Percentiles rank a stretch among this genome's conserved stretches.
phyloP scores from a whole-genome alignment of 2,113 vertebrate species.

The Melospiza georgiana region DNA sequence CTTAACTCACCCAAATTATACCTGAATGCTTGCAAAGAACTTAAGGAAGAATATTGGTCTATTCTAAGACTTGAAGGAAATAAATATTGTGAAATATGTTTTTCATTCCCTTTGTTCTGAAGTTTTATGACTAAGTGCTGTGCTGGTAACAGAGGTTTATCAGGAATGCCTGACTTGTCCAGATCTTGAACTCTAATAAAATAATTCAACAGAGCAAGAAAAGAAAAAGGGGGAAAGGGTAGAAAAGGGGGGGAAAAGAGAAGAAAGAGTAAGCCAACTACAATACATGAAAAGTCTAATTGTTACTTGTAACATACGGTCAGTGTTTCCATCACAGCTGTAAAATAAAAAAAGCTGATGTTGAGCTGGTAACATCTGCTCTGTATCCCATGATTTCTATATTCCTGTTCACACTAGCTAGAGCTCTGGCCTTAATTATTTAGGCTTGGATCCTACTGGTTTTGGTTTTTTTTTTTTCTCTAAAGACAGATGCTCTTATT shows the following conservation, averaged over 20 bases:
- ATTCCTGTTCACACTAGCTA: constrained; percentile 4
- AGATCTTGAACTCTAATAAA: constrained; percentile 25
- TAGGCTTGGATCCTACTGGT: neutral
- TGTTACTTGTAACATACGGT: neutral
- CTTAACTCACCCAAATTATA: constrained; percentile 53
- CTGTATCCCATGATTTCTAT: neutral
- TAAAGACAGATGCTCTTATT: neutral
- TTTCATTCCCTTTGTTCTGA: constrained; percentile 35
- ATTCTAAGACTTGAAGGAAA: constrained; percentile 18
- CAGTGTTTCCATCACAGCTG: constrained; percentile 26
- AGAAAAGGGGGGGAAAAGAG: neutral
- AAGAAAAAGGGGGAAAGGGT: neutral
- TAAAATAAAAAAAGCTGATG: constrained; percentile 17
- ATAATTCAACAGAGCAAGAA: neutral
- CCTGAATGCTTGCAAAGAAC: neutral
- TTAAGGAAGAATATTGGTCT: constrained; percentile 29
- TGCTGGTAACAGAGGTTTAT: constrained; percentile 25
- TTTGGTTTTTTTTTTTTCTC: neutral
- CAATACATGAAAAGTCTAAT: neutral
- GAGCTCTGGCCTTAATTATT: constrained; percentile 28
- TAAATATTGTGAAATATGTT: constrained; percentile 18
- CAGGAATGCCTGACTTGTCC: neutral
- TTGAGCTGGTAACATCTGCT: constrained; percentile 27
- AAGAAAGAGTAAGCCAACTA: neutral
- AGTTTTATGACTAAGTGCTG: constrained; percentile 4